These are phyloP conservation scores for Climacteris rufus DNA, from an alignment of 2,113 vertebrate species.

Conservation along the genomic window DNA sequence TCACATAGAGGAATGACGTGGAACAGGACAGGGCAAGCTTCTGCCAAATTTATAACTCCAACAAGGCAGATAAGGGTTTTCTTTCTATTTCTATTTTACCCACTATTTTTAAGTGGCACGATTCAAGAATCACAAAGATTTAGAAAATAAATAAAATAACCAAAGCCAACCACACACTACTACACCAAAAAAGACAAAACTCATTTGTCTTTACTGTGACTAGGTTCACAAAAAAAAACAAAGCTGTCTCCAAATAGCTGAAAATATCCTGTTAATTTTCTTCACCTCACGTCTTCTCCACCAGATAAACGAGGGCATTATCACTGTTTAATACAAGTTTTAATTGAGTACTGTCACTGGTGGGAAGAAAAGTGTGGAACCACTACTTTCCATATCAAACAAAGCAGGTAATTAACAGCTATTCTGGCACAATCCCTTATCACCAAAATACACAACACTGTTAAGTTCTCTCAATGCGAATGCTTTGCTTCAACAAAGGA, in stretches of 20 bases:
- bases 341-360: constrained; percentile 68
- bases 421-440: constrained; percentile 73
- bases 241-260: neutral
- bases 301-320: constrained; percentile 56
- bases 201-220: neutral
- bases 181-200: neutral
- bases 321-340: constrained; percentile 65
- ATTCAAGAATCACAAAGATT: neutral
- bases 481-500: constrained; percentile 59
- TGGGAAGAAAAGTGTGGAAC: constrained; percentile 56
- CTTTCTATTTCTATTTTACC: neutral
- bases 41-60: neutral
- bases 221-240: neutral
- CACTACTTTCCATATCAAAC: constrained; percentile 73
- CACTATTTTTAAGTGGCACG: neutral
- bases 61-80: neutral
- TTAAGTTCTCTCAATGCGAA: constrained; percentile 67
- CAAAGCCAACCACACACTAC: neutral
- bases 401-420: constrained; percentile 78
- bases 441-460: constrained; percentile 72
- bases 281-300: constrained; percentile 38
- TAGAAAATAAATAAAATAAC: neutral
- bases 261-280: constrained; percentile 36
- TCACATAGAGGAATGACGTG: neutral
- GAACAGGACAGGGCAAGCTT: rapidly evolving